Evolutionary conservation across 2,888 invertebrate species (phyloP).

Genomic region (Lasioglossum zephyrum): DNA sequence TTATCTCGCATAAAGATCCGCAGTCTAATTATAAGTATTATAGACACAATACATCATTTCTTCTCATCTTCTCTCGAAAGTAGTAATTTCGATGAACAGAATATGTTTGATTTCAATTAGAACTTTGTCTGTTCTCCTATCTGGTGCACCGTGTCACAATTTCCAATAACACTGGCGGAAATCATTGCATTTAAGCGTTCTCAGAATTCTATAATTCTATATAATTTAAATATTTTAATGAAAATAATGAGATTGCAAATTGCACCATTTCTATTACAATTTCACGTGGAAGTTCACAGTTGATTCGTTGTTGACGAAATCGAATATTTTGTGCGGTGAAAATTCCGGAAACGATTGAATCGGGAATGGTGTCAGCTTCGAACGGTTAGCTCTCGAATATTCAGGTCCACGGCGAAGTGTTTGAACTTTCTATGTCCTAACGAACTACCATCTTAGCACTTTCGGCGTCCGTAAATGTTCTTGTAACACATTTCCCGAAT

Average conservation of each 20-base stretch:
- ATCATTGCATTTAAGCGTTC: too few species aligned
- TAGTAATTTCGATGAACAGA: background rate
- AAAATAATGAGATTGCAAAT: background rate
- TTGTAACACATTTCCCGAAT: background rate
- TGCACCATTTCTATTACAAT: background rate
- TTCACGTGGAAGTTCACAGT: background rate
- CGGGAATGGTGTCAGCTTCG: background rate
- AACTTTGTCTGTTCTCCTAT: background rate
- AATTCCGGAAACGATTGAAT: background rate
- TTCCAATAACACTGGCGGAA: background rate
- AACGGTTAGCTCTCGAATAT: background rate
- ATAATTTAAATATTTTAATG: background rate
- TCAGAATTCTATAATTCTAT: too few species aligned
- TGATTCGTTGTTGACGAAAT: background rate
- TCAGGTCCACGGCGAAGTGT: background rate
- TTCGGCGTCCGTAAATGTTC: background rate
- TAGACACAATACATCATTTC: too few species aligned
- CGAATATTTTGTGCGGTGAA: background rate
- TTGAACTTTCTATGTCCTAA: constrained; percentile 1
- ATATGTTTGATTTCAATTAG: background rate
- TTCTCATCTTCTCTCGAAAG: too few species aligned
- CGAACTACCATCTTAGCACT: background rate
- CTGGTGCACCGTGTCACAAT: background rate
- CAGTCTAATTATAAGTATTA: too few species aligned
- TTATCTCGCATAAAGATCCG: too few species aligned